Evolutionary conservation across 2,113 vertebrate genomes (phyloP).

Genomic region (Channa maculata): DNA sequence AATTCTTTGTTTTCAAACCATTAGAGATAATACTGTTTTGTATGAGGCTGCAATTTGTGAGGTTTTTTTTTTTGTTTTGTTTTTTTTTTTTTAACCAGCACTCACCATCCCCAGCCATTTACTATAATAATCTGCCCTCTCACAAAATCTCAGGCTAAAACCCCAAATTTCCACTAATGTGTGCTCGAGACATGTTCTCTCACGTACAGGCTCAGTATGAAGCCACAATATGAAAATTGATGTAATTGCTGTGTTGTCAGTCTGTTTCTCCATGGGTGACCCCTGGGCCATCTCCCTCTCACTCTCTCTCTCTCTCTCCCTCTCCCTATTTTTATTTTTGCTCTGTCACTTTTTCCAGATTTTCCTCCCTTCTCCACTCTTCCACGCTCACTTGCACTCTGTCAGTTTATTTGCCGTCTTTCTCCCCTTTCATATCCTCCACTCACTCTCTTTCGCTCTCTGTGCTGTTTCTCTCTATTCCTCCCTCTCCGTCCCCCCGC

Average conservation of each 20-base stretch:
- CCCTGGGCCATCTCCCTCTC: constrained; percentile 21
- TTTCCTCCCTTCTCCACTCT: constrained; percentile 7
- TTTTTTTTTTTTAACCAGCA: constrained; percentile 39
- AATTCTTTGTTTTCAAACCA: constrained; percentile 52
- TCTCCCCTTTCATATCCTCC: background rate
- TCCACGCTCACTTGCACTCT: constrained; percentile 39
- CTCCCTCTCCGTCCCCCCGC: background rate
- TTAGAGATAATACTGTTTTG: constrained; percentile 55
- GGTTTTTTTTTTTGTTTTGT: background rate
- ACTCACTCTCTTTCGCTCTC: background rate
- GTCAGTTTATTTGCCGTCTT: background rate
- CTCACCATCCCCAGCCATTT: constrained; percentile 55
- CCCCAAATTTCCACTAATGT: constrained; percentile 53
- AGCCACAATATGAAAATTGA: constrained; percentile 66
- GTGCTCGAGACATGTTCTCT: constrained; percentile 39
- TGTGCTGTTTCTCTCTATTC: background rate
- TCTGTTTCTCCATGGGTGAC: constrained; percentile 59
- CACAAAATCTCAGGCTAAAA: constrained; percentile 59
- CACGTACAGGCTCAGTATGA: constrained; percentile 29
- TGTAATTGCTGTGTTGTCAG: constrained; percentile 63
- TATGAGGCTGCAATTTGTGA: constrained; percentile 26
- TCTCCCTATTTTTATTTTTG: constrained; percentile 4
- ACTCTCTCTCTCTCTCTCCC: background rate
- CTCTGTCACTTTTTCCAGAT: constrained; percentile 9
- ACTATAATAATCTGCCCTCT: constrained; percentile 67